Evolutionary conservation across 2,888 invertebrate species (phyloP).

Genomic region (Dichetophora obliterata): DNA sequence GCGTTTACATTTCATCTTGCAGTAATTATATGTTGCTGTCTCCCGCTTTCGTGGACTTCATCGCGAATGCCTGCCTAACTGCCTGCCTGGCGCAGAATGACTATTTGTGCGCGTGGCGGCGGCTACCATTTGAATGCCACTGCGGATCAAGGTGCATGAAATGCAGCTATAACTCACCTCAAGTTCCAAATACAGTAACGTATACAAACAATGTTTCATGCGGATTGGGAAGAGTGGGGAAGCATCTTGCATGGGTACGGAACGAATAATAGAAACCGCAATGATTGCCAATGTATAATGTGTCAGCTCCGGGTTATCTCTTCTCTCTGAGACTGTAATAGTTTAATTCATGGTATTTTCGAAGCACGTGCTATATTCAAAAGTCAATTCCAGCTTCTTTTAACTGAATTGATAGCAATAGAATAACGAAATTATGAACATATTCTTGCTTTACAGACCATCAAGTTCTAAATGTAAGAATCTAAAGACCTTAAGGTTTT

Average conservation of each 20-base stretch:
- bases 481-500: no score
- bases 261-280: not conserved
- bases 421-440: no score
- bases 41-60: not conserved
- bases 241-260: not conserved
- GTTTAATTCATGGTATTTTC: not conserved
- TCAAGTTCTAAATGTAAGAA: no score
- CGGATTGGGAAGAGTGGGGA: not conserved
- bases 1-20: constrained; percentile 43
- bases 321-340: no score
- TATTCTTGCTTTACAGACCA: no score
- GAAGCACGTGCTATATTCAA: not conserved
- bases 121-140: constrained; percentile 4
- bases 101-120: not conserved
- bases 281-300: not conserved
- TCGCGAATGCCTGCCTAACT: not conserved
- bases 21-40: constrained; percentile 47
- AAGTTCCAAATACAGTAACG: not conserved
- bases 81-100: not conserved
- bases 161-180: not conserved
- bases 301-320: not conserved
- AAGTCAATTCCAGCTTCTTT: no score
- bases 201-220: not conserved
- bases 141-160: not conserved
- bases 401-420: no score